A percentile compares a stretch with the other conserved stretches of the same genome.
These are phyloP conservation scores for Cairina moschata DNA, from an alignment of 2,113 vertebrate species.

Conservation along the genomic window DNA sequence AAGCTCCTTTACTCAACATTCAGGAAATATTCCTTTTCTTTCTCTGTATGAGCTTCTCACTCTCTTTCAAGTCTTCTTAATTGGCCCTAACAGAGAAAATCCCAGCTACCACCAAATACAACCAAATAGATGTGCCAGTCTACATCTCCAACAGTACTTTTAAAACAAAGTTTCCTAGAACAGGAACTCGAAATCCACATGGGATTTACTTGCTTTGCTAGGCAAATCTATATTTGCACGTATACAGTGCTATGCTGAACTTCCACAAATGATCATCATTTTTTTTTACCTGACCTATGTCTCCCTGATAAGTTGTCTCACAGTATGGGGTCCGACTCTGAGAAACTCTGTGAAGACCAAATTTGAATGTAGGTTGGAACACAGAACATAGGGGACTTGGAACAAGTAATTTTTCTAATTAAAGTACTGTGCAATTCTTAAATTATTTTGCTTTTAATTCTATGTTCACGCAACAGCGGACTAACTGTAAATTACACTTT, in stretches of 20 bases:
- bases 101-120: not conserved
- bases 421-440: slow-evolving; percentile 39
- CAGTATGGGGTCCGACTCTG: not conserved
- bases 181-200: not conserved
- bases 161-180: not conserved
- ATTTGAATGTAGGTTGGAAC: not conserved
- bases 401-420: not conserved
- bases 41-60: not conserved
- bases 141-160: not conserved
- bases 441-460: slow-evolving; percentile 62
- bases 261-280: not conserved
- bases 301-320: not conserved
- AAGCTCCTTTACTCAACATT: not conserved
- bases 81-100: not conserved
- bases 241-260: not conserved
- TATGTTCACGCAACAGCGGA: slow-evolving; percentile 39
- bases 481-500: slow-evolving; percentile 63
- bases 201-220: not conserved
- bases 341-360: not conserved
- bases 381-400: not conserved
- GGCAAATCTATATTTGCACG: not conserved
- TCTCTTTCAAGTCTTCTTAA: not conserved
- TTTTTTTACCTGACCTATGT: not conserved
- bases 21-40: not conserved
- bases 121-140: not conserved